A percentile compares a stretch with the other conserved stretches of the same genome.
Evolutionary conservation across 2,888 invertebrate species (phyloP).

Genomic region (Leucophenga montana): DNA sequence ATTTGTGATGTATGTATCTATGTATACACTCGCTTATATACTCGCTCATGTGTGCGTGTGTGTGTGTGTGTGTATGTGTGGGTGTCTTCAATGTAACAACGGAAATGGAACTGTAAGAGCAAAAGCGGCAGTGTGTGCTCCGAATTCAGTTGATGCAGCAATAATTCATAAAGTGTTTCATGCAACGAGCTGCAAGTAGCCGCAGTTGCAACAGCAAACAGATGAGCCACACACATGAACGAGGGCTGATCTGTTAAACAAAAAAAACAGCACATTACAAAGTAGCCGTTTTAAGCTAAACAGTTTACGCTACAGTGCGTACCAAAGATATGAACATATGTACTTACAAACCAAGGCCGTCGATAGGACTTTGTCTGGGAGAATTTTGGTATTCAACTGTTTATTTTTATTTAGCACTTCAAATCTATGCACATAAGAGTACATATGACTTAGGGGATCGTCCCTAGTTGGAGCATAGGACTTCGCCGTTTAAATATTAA

Average conservation of each 20-base stretch:
- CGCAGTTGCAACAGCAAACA: slow-evolving; percentile 45
- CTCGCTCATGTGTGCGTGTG: slow-evolving; percentile 24
- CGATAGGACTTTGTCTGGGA: too few relatives aligned
- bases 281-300: too few relatives aligned
- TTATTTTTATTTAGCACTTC: too few relatives aligned
- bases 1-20: slow-evolving; percentile 48
- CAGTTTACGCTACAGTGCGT: too few relatives aligned
- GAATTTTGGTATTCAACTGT: too few relatives aligned
- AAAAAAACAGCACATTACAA: neutral
- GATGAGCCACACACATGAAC: slow-evolving; percentile 52
- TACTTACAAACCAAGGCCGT: too few relatives aligned
- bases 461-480: too few relatives aligned
- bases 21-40: too few relatives aligned
- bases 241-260: neutral
- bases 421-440: too few relatives aligned
- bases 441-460: too few relatives aligned
- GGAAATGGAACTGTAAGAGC: neutral
- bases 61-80: slow-evolving; percentile 46
- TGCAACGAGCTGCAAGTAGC: slow-evolving; percentile 56
- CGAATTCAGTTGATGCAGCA: slow-evolving; percentile 68
- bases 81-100: slow-evolving; percentile 25
- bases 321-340: too few relatives aligned
- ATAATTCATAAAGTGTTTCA: slow-evolving; percentile 68
- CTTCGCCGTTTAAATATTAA: too few relatives aligned
- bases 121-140: slow-evolving; percentile 41